Evolutionary conservation across 1,140 invertebrate species (phyloP), one percentile per base, ranked within the genome.

Genomic region (Drosophila simulans): DNA sequence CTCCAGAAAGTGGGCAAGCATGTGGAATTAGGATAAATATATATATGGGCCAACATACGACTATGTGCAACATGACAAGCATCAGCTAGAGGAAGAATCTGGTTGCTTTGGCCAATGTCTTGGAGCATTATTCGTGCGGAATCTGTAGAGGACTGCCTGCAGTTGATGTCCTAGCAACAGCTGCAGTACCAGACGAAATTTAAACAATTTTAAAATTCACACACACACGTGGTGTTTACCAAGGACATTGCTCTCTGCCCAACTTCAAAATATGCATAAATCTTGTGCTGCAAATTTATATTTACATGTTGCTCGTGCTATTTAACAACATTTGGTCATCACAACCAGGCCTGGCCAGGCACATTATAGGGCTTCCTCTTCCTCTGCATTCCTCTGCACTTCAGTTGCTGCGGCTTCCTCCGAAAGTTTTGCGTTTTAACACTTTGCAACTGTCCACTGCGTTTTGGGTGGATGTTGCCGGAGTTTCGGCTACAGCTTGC

Each of bases 261-360:
- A 60, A 68, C 62, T 60, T 58, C 79, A 79, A 88, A 88, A 88
- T 88, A 79, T 88, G 84, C 83, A 88, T 88, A 88, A 88, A 88
- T 88, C 84, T 83, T 83, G 66, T 80, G 75, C 52, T 73, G 66
- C 63, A 86, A 80, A 85, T 85, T 56, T 85, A 86, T 88, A 88
- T 88, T 88, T 88, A 83, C 83, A 89, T 88, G 88, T 89, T 83
- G 70, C 72, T 82, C 45, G 57, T 88, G 83, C 83, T 89, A 89
- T 88, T 88, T 88, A 88, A 88, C 83, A 88, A 88, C 83, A 88
- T 83, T 88, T 88, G 83, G 79, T 83, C 83, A 77, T 62, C 49
- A 31, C 43, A 42, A 65, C 43, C 37, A 39, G 35, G 11, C 48
- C 49, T 31, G 80, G 62, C 48, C 42, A 20, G 17, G 60, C 60